Base-by-base conservation (phyloP, 1,140 invertebrate genomes). In the Homalodisca vitripennis region DNA sequence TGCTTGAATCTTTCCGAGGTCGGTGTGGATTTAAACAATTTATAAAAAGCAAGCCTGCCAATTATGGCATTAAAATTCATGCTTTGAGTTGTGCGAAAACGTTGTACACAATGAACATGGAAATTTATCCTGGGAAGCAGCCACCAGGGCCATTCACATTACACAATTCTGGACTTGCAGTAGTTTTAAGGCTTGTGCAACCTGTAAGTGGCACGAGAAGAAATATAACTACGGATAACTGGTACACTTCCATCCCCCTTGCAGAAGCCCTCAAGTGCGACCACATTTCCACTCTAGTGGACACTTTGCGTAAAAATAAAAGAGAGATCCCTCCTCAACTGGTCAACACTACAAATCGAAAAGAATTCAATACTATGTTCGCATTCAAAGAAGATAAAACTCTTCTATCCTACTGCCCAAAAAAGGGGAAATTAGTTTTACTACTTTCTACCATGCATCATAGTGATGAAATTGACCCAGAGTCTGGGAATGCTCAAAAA, bases 31-130 rank as follows among this genome's bases (percentile, higher is more conserved):
- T 82, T 65, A 73, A 74, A 1, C 74, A 78, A 64, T 81, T 77
- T 66, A 79, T 82, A 22, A 76, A 77, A n/a, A 75, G 70, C n/a
- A 82, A 82, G 73, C 78, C 78, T 26, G 73, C 71, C 26, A 78
- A 78, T 73, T 84, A 82, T 75, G 82, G 79, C n/a, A 78, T 83
- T 41, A 82, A 83, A 76, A 73, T 79, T 68, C 78, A 73, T 73
- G 72, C 71, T 60, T 66, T 79, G 26, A 72, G 70, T 68, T 74
- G 78, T 74, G 72, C 71, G 27, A 68, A 73, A 73, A 79, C 69
- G 68, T 74, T 68, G 68, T 80, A 79, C 64, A 74, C 69, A 14
- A 65, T 70, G 14, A 76, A 79, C 55, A 69, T 79, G 48, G 76
- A 80, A 72, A 60, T 76, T 3, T 77, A 78, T 53, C 41, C 67